phyloP scores from a whole-genome alignment of 2,113 vertebrate species.

The Lycaon pictus region DNA sequence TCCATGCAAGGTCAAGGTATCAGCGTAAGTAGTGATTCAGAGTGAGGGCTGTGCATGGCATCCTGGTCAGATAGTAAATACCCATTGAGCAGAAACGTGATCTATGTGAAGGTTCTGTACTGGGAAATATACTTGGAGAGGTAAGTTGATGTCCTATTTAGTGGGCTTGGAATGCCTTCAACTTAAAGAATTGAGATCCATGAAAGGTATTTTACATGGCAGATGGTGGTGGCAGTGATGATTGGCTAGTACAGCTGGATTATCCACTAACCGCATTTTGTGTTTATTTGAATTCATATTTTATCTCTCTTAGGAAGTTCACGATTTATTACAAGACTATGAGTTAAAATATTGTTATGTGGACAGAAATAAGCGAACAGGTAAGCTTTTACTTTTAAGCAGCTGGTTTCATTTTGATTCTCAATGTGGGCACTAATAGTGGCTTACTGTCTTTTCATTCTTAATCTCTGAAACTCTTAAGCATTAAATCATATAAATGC shows the following conservation, averaged over 20 bases:
- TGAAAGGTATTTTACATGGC: background rate
- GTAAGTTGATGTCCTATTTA: background rate
- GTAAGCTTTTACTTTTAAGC: conserved; percentile 86
- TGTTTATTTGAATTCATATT: conserved; percentile 15
- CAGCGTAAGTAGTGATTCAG: background rate
- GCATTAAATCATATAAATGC: background rate
- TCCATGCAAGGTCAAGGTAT: background rate
- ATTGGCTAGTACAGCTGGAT: background rate
- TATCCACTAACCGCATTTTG: background rate
- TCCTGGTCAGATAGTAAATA: background rate
- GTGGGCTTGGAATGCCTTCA: background rate
- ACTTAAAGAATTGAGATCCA: background rate
- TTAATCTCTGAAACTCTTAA: background rate
- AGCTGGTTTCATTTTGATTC: conserved; percentile 4
- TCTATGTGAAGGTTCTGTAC: background rate
- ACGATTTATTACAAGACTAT: conserved; percentile 96
- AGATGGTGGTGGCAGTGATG: background rate
- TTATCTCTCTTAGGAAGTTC: conserved; percentile 93
- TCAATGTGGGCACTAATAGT: background rate
- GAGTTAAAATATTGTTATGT: conserved; percentile 99
- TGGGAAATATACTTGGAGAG: background rate
- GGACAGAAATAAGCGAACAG: conserved; percentile 99
- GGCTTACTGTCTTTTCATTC: background rate
- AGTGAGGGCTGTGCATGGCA: background rate
- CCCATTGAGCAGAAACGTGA: background rate